Evolutionary conservation across 1,140 invertebrate genomes (phyloP).

Genomic region (Lepidostoma basale): DNA sequence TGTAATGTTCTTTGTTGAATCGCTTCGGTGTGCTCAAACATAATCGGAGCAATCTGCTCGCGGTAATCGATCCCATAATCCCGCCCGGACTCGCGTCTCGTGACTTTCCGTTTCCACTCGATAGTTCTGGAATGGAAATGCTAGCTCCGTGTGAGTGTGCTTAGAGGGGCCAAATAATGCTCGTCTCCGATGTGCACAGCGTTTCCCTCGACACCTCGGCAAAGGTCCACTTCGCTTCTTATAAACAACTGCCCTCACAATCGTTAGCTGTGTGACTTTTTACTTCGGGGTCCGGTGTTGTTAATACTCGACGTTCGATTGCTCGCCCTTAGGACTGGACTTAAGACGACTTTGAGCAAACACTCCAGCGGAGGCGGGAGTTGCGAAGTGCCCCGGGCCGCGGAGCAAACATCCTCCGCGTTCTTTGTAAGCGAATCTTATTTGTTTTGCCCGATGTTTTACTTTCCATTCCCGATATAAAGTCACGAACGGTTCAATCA

Average conservation of each 20-base stretch:
- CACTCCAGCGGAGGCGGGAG: not conserved
- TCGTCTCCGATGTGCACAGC: not conserved
- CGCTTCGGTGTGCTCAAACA: no score
- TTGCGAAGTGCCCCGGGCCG: not conserved
- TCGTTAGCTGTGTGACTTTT: not conserved
- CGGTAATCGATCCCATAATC: slow-evolving; percentile 9
- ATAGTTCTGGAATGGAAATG: slow-evolving; percentile 1
- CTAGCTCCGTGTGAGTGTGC: no score
- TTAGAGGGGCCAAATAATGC: not conserved
- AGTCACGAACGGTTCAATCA: slow-evolving; percentile 9
- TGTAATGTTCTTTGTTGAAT: no score
- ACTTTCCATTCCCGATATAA: not conserved
- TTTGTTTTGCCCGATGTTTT: not conserved
- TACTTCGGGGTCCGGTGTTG: not conserved
- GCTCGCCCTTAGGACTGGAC: slow-evolving; percentile 3
- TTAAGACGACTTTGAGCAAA: slow-evolving; percentile 14
- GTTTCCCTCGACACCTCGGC: not conserved
- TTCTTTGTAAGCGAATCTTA: not conserved
- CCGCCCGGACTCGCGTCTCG: not conserved
- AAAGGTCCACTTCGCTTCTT: no score
- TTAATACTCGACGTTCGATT: not conserved
- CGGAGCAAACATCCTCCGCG: slow-evolving; percentile 4
- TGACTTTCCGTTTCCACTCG: not conserved
- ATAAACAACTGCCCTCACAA: not conserved
- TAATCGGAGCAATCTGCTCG: not conserved